Percentiles rank a stretch among this genome's conserved stretches.
Conservation (phyloP, 2,888 invertebrate genomes). For the Troides helena region DNA sequence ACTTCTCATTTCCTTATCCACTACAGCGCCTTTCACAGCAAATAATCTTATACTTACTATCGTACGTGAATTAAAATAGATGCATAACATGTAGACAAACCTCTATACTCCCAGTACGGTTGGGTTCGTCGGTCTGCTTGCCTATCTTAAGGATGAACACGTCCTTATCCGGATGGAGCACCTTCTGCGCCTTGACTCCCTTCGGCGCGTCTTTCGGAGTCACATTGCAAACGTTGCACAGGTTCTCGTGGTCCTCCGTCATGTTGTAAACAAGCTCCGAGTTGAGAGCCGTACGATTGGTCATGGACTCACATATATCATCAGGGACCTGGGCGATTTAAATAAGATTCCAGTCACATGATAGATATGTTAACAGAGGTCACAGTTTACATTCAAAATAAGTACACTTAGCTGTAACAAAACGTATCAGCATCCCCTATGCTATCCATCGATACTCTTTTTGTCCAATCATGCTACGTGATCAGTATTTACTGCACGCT, state of each 20-base stretch:
- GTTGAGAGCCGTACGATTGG: conserved; percentile 59
- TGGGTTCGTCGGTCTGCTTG: conserved; percentile 82
- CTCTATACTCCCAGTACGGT: conserved; percentile 83
- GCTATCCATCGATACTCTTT: too few relatives aligned
- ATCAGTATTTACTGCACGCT: too few relatives aligned
- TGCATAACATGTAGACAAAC: conserved; percentile 48
- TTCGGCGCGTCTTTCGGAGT: conserved; percentile 76
- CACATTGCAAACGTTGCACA: conserved; percentile 65
- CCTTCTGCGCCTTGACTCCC: conserved; percentile 79
- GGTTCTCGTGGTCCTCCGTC: conserved; percentile 49
- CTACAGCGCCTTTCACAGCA: not conserved
- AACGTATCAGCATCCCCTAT: too few relatives aligned
- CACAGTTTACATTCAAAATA: too few relatives aligned
- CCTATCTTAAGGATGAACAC: conserved; percentile 87
- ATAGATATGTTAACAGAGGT: too few relatives aligned
- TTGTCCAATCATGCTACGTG: too few relatives aligned
- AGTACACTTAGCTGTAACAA: too few relatives aligned
- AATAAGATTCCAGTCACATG: not conserved
- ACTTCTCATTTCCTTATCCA: too few relatives aligned
- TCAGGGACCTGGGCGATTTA: conserved; percentile 57
- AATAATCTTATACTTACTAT: not conserved
- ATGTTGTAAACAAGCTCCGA: conserved; percentile 63
- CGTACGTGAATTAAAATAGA: not conserved
- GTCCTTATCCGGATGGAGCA: conserved; percentile 84
- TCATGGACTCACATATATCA: conserved; percentile 66